Evolutionary conservation across 2,797 vertebrate species (phyloP).

Genomic region (Lagothrix lagotricha): DNA sequence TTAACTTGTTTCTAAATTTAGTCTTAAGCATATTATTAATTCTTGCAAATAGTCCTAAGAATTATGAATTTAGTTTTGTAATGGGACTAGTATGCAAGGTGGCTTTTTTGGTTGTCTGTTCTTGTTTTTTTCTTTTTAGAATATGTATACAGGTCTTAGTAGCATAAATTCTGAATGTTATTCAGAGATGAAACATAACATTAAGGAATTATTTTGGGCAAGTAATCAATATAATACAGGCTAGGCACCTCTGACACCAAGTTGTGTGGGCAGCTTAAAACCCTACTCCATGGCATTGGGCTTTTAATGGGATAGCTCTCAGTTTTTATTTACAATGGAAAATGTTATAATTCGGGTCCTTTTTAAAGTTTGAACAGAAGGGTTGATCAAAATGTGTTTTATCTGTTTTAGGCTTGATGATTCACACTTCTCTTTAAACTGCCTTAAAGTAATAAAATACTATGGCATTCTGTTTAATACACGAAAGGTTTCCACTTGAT

Average conservation of each 20-base stretch:
- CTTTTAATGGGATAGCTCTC: slow-evolving; percentile 74
- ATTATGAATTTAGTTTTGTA: slow-evolving; percentile 67
- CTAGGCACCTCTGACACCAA: slow-evolving; percentile 68
- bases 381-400: slow-evolving; percentile 84
- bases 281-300: slow-evolving; percentile 56
- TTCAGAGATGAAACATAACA: slow-evolving; percentile 69
- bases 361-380: slow-evolving; percentile 80
- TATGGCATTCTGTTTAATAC: slow-evolving; percentile 85
- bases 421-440: slow-evolving; percentile 80
- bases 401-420: slow-evolving; percentile 80
- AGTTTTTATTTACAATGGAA: slow-evolving; percentile 74
- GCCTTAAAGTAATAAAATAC: slow-evolving; percentile 79
- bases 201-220: slow-evolving; percentile 70
- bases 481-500: slow-evolving; percentile 70
- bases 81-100: slow-evolving; percentile 79
- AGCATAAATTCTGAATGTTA: slow-evolving; percentile 76
- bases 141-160: slow-evolving; percentile 74
- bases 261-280: slow-evolving; percentile 76
- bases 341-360: slow-evolving; percentile 78
- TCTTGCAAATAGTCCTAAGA: slow-evolving; percentile 77
- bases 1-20: slow-evolving; percentile 81
- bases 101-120: slow-evolving; percentile 8
- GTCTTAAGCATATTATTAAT: slow-evolving; percentile 75
- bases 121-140: slow-evolving; percentile 56
- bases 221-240: slow-evolving; percentile 71